Conservation (phyloP, 2,113 vertebrate species). For the Choloepus hoffmanni region DNA sequence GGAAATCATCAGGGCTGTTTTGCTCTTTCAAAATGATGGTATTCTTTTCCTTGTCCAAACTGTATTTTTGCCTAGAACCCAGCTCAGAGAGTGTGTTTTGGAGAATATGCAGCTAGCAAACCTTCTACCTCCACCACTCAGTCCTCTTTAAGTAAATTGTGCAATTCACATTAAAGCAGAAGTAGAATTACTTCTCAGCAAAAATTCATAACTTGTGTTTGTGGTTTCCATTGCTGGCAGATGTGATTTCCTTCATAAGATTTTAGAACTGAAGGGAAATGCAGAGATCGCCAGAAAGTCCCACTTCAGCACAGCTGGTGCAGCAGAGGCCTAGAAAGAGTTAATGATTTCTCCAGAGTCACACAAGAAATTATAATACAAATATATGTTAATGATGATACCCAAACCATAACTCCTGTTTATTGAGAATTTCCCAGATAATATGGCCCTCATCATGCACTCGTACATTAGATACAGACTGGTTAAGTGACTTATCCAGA, state of each 20-base stretch:
- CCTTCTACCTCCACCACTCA: neutral
- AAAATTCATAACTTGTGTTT: constrained; percentile 74
- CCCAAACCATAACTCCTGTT: neutral
- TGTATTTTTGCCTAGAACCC: neutral
- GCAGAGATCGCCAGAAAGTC: constrained; percentile 39
- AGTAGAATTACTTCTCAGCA: constrained; percentile 81
- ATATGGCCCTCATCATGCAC: neutral
- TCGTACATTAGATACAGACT: neutral
- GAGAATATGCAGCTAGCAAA: neutral
- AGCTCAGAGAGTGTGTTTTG: neutral
- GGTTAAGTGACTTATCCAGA: neutral
- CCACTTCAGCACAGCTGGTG: neutral
- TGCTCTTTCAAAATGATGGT: neutral
- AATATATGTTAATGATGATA: neutral
- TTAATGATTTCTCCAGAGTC: constrained; percentile 10
- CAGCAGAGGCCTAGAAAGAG: constrained; percentile 12
- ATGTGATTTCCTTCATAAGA: constrained; percentile 68
- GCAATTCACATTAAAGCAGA: constrained; percentile 78
- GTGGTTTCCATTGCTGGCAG: constrained; percentile 74
- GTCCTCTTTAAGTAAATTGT: constrained; percentile 62
- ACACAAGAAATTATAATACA: constrained; percentile 18
- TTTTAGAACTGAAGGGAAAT: constrained; percentile 69
- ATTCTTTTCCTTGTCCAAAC: neutral
- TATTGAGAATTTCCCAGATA: neutral
- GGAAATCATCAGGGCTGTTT: neutral